Evolutionary conservation across 2,888 invertebrate species (phyloP), one percentile per base, ranked within the genome.

Genomic region (Colostygia pectinataria): DNA sequence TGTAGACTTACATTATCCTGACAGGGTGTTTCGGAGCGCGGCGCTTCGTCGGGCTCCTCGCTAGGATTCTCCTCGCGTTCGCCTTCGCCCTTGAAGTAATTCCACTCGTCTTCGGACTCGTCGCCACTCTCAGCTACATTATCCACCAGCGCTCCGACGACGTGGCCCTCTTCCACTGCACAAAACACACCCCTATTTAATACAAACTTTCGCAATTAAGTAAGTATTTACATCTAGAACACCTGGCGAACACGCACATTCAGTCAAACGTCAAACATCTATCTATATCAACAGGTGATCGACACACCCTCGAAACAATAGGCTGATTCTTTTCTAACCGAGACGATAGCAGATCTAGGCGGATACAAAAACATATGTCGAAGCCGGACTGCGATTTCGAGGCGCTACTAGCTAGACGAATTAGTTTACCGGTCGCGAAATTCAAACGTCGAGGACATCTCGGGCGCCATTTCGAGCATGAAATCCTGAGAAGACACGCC

Each of bases 31-130:
- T 86, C 87, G 9, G 89, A 88, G 66, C 80, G 90, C 59, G 82
- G 87, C 46, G 77, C 83, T 66, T 84, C 87, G 76, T 91, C 91
- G 36, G 92, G 92, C 73, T 92, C 93, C 76, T 84, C 87, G 57
- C 79, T 80, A 28, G 93, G 92, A 64, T 92, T 91, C 48, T 92
- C 79, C 66, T 92, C 92, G 66, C 78, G 92, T 57, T 93, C 92
- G 55, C 92, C 91, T 70, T 93, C 94, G 65, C 93, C 93, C 75
- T 93, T 93, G 80, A 92, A 93, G 79, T 95, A 96, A 81, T 96
- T 95, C 96, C 95, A 96, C 94, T 96, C 96, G 93, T 96, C 96
- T 86, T 96, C 96, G 63, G 95, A 94, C 63, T 95, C 95, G 65
- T 94, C 94, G 70, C 94, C 93, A 70, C 93, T 94, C 82, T 94